Evolutionary conservation across 2,888 invertebrate genomes (phyloP).

Genomic region (Ashinkailepas kermadecensis): DNA sequence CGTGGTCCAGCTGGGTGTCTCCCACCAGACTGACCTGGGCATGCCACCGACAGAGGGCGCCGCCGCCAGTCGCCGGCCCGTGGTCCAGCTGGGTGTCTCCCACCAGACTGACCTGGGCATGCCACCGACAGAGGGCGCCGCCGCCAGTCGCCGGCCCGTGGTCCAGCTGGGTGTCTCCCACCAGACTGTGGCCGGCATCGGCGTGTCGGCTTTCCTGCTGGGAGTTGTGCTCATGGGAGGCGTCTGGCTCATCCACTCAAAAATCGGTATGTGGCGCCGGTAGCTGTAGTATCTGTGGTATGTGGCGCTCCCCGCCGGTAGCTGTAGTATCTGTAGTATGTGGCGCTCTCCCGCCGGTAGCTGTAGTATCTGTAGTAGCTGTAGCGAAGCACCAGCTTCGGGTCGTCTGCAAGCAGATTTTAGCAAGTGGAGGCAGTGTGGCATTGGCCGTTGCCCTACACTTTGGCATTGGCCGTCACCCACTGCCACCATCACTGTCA

Average conservation of each 20-base stretch:
- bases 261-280: background rate
- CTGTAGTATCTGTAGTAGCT: too few species aligned
- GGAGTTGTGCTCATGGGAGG: background rate
- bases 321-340: too few species aligned
- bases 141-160: background rate
- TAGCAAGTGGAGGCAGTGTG: too few species aligned
- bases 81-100: background rate
- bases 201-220: background rate
- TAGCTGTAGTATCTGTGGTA: too few species aligned
- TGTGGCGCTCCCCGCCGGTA: too few species aligned
- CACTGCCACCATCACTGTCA: too few species aligned
- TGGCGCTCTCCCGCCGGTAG: too few species aligned
- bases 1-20: background rate
- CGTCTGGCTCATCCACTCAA: constrained; percentile 11
- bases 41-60: background rate
- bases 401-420: too few species aligned
- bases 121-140: background rate
- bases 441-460: too few species aligned
- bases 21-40: background rate
- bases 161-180: background rate
- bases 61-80: background rate
- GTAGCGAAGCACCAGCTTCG: too few species aligned
- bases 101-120: background rate
- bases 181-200: constrained; percentile 1
- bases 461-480: too few species aligned